Base-by-base conservation (phyloP, 1,140 invertebrate genomes). In the Anadara kagoshimensis region DNA sequence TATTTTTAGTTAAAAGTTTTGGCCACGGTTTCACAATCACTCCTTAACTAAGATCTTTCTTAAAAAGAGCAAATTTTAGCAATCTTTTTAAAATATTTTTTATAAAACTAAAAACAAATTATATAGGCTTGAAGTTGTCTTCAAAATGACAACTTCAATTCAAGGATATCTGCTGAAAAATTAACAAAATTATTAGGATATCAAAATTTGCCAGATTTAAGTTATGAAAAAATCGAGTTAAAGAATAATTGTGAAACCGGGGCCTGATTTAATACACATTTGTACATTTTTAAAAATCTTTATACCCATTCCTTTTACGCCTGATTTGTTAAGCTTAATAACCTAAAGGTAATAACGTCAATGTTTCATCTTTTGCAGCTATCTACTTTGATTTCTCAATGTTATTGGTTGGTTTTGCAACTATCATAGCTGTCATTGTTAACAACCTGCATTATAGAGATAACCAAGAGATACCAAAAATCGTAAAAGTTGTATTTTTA, bases 321-420 rank as follows among this genome's bases (percentile, higher is more conserved):
- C 45, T 47, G 45, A 47, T 47, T 47, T 16, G 8, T 47, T 10
- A 8, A 47, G 45, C 8, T 8, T 10, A 8, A 10, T 8, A 47
- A 8, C 8, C 45, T 47, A 10, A 47, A 47, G 16, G 45, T n/a
- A n/a, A n/a, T n/a, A n/a, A n/a, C n/a, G 16, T 47, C 45, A 47
- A 47, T 10, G 16, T 16, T 16, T 10, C 16, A 10, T 47, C 8
- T 47, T 47, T 47, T 47, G 8, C 45, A 47, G 45, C 16, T 47
- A 16, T 47, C 16, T 62, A 62, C 20, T 62, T 62, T 14, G 47
- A 26, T 5, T 62, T 62, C 20, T 36, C 59, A 10, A 41, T 62
- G 5, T 16, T 62, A 8, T 1, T 62, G 1, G 22, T 22, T 47
- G 59, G 59, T 5, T 5, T 22, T n/a, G 43, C 59, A 47, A 22